Evolutionary conservation across 2,888 invertebrate genomes (phyloP).

Genomic region (Vesta saturnalis): DNA sequence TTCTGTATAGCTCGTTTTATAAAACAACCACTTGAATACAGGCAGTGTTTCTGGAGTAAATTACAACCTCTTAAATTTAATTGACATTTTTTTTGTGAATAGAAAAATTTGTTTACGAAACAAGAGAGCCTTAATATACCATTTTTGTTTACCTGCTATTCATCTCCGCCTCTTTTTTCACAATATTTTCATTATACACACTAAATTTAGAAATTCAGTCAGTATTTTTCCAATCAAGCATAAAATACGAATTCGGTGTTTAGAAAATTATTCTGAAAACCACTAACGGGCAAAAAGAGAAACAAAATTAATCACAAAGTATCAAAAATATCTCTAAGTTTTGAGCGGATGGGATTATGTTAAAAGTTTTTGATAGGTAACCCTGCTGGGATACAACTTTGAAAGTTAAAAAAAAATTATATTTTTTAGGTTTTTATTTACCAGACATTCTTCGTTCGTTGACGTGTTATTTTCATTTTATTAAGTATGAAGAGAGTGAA

Average conservation of each 20-base stretch:
- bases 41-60: constrained; percentile 7
- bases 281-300: not conserved
- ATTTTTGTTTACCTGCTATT: too few species aligned
- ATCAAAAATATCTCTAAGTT: not conserved
- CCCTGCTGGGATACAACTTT: not conserved
- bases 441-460: not conserved
- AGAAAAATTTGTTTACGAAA: not conserved
- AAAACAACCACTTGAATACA: constrained; percentile 6
- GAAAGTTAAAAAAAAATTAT: constrained; percentile 1
- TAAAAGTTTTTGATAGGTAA: not conserved
- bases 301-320: constrained; percentile 1
- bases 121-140: too few species aligned
- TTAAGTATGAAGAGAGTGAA: not conserved
- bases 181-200: too few species aligned
- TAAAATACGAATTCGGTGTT: not conserved
- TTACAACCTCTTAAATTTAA: constrained; percentile 9
- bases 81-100: constrained; percentile 4
- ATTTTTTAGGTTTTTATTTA: not conserved
- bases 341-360: not conserved
- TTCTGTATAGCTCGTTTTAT: not conserved
- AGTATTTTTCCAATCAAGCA: too few species aligned
- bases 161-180: too few species aligned
- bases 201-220: too few species aligned
- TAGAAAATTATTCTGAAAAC: not conserved
- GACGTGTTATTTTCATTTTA: not conserved